These are phyloP conservation scores for Taphrorychus bicolor DNA, from an alignment of 2,888 invertebrate species.

Conservation along the genomic window DNA sequence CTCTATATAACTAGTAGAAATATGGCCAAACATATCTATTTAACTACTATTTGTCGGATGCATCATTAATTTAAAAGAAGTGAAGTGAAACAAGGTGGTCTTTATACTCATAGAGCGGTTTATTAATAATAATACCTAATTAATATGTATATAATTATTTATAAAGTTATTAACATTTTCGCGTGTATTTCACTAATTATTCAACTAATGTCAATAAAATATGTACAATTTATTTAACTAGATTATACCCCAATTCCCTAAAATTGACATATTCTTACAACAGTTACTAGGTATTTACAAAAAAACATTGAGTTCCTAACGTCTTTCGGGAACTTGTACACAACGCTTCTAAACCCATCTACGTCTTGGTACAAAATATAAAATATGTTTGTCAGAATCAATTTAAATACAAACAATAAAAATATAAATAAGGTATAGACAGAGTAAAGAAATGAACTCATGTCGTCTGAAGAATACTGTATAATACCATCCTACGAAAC, in stretches of 20 bases:
- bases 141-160: constrained; percentile 62
- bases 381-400: constrained; percentile 52
- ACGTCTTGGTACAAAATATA: too few relatives aligned
- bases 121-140: constrained; percentile 62
- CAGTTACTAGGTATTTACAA: constrained; percentile 55
- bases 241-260: constrained; percentile 69
- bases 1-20: too few relatives aligned
- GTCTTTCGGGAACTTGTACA: constrained; percentile 47
- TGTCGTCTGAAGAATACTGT: constrained; percentile 33
- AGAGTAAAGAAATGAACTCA: constrained; percentile 43
- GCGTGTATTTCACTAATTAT: constrained; percentile 59
- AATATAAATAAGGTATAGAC: constrained; percentile 42
- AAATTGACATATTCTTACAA: constrained; percentile 75
- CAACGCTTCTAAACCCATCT: constrained; percentile 56
- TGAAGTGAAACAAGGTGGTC: not conserved
- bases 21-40: too few relatives aligned
- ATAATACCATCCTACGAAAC: constrained; percentile 9
- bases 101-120: constrained; percentile 56
- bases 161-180: constrained; percentile 62
- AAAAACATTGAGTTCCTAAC: constrained; percentile 39
- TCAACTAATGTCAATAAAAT: constrained; percentile 66
- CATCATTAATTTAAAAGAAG: too few relatives aligned
- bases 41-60: too few relatives aligned
- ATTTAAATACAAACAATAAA: constrained; percentile 47
- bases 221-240: constrained; percentile 64